Percentiles rank a stretch among this genome's conserved stretches.
phyloP scores from a whole-genome alignment of 2,797 vertebrate genomes.

The Epinephelus awoara region DNA sequence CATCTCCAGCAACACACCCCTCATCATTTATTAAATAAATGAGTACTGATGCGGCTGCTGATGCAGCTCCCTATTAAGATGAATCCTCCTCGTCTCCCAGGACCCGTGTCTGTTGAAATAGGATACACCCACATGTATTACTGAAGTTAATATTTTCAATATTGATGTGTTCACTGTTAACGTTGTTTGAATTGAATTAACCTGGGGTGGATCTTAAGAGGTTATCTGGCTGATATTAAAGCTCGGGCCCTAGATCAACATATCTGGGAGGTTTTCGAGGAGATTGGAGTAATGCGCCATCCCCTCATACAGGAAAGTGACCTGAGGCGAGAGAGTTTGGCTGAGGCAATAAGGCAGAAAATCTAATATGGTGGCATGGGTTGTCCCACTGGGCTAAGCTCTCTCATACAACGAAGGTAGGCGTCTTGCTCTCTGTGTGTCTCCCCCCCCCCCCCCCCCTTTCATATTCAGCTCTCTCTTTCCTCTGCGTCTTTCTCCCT shows the following conservation, averaged over 20 bases:
- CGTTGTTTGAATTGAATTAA: conserved; percentile 75
- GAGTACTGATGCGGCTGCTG: conserved; percentile 62
- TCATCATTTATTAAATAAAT: conserved; percentile 77
- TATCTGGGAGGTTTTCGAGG: conserved; percentile 55
- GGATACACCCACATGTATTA: conserved; percentile 57
- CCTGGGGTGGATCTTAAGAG: conserved; percentile 45
- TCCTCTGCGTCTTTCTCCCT: conserved; percentile 7
- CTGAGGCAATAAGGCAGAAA: conserved; percentile 81
- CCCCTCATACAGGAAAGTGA: conserved; percentile 62
- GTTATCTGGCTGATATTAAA: conserved; percentile 68
- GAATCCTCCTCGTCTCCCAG: conserved; percentile 50
- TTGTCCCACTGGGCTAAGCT: conserved; percentile 70
- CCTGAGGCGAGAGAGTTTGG: conserved; percentile 73
- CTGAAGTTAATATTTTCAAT: conserved; percentile 74
- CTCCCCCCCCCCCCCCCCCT: background rate
- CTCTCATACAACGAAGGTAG: conserved; percentile 54
- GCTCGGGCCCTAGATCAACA: conserved; percentile 71
- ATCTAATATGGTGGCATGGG: conserved; percentile 78
- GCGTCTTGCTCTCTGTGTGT: conserved; percentile 36
- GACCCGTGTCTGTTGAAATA: conserved; percentile 66
- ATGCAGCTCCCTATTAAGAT: conserved; percentile 48
- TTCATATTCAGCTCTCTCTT: conserved; percentile 29
- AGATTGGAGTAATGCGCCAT: conserved; percentile 55
- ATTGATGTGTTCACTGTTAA: conserved; percentile 72
- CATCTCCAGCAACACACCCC: conserved; percentile 39